phyloP scores from a whole-genome alignment of 2,797 vertebrate genomes.

The Cirrhinus mrigala region DNA sequence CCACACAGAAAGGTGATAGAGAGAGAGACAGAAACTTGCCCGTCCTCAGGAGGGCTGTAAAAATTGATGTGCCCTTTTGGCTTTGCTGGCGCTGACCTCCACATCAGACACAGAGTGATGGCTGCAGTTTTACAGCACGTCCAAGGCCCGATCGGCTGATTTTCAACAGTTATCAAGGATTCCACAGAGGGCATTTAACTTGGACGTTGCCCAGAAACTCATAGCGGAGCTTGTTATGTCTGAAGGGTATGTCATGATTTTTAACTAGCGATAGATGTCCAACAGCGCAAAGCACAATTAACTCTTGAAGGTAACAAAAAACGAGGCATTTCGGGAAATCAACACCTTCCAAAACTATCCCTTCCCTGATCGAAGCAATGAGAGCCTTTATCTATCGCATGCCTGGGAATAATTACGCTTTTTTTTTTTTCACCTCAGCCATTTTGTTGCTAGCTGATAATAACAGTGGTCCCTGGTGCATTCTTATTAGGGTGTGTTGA shows the following conservation, averaged over 20 bases:
- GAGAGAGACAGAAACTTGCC: constrained; percentile 56
- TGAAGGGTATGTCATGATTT: constrained; percentile 62
- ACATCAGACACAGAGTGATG: constrained; percentile 74
- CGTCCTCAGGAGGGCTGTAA: constrained; percentile 78
- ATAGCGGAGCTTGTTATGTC: constrained; percentile 69
- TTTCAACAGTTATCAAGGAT: constrained; percentile 66
- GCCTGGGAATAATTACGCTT: constrained; percentile 69
- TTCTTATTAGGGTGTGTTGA: constrained; percentile 76
- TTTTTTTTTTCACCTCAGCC: constrained; percentile 56
- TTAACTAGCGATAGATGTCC: constrained; percentile 61
- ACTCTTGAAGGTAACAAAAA: constrained; percentile 54
- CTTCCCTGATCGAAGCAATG: constrained; percentile 61
- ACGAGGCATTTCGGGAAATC: constrained; percentile 59
- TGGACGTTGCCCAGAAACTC: constrained; percentile 70
- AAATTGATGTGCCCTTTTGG: constrained; percentile 85
- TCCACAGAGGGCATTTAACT: constrained; percentile 65
- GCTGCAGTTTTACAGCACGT: constrained; percentile 76
- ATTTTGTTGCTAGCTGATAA: constrained; percentile 74
- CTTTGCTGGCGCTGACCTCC: constrained; percentile 80
- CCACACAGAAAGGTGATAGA: constrained; percentile 75
- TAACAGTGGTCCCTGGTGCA: constrained; percentile 72
- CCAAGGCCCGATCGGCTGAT: constrained; percentile 65
- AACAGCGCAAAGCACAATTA: constrained; percentile 60
- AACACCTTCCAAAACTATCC: constrained; percentile 60
- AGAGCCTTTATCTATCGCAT: constrained; percentile 67